Evolutionary conservation across 1,140 invertebrate species (phyloP).

Genomic region (Ceratosolen fusciceps): DNA sequence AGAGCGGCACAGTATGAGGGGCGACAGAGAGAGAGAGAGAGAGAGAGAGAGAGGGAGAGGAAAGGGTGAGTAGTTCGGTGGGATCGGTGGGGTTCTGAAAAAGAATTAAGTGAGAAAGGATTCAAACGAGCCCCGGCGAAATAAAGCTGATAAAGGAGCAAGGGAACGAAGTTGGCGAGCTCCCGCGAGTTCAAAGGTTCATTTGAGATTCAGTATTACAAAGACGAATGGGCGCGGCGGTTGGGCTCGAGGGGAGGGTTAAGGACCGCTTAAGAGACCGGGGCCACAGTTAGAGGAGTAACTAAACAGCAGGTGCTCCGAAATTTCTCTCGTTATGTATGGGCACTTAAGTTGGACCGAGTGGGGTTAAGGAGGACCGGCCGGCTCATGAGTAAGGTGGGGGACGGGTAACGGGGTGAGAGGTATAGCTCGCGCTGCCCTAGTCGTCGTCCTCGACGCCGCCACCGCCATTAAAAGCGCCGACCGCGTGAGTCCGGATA

Average conservation of each 20-base stretch:
- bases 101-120: slow-evolving; percentile 18
- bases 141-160: slow-evolving; percentile 40
- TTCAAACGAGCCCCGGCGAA: slow-evolving; percentile 4
- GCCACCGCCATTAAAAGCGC: not conserved
- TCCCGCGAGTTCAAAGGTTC: slow-evolving; percentile 43
- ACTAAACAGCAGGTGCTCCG: slow-evolving; percentile 30
- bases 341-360: not conserved
- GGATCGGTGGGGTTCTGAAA: not conserved
- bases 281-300: not conserved
- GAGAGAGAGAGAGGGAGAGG: not conserved
- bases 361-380: too few relatives aligned
- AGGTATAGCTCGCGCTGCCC: too few relatives aligned
- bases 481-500: not conserved
- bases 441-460: too few relatives aligned
- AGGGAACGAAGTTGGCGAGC: slow-evolving; percentile 33
- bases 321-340: not conserved
- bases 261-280: slow-evolving; percentile 36
- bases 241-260: slow-evolving; percentile 11
- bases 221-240: slow-evolving; percentile 26
- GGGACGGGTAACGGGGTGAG: too few relatives aligned
- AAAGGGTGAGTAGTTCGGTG: not conserved
- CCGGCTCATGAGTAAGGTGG: too few relatives aligned
- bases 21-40: not conserved
- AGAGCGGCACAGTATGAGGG: too few relatives aligned
- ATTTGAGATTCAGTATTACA: slow-evolving; percentile 39